Evolutionary conservation across 2,113 vertebrate genomes (phyloP), one percentile per base, ranked within the genome.

Genomic region (Gavia stellata): DNA sequence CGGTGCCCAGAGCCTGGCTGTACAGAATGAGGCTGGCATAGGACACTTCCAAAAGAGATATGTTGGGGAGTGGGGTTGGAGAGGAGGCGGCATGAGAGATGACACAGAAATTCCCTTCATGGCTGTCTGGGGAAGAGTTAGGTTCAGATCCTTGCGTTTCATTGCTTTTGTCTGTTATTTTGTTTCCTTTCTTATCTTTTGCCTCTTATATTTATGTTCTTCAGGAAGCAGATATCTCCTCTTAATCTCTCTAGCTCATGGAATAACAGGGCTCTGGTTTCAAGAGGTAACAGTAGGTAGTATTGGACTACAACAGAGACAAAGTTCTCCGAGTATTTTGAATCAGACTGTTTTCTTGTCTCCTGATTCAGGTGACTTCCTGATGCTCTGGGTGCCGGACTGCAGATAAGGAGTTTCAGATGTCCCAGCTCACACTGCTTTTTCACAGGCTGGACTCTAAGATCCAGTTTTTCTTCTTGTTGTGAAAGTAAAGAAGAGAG

Each of bases 1-100:
- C 7, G 15, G 58, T 49, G 29, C 62, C 45, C 68, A 7, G 70
- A 45, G 61, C 33, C 44, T 12, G 29, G 36, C 47, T 81, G 31
- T 11, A 26, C 25, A 4, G 10, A 10, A 3, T 1, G 21, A 23
- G 21, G 12, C 68, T 23, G 23, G 33, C 65, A 29, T 0, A 14
- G 56, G 17, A 56, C 15, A 29, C 18, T 23, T 85, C 33, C 52
- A 19, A 58, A 63, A 14, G 14, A 71, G 42, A 18, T 18, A 9
- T 19, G 7, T 0, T 56, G 21, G 61, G 50, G 9, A 42, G 31
- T 7, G 40, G 15, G 34, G 34, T 7, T 17, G 21, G 42, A 58
- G 26, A 40, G 17, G 16, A 56, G 28, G 12, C n/a, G 29, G 25
- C 12, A 3, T 4, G 34, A 33, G 16, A 55, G 14, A 10, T 5